phyloP scores from a whole-genome alignment of 2,797 vertebrate genomes.

The Tiaroga cobitis region DNA sequence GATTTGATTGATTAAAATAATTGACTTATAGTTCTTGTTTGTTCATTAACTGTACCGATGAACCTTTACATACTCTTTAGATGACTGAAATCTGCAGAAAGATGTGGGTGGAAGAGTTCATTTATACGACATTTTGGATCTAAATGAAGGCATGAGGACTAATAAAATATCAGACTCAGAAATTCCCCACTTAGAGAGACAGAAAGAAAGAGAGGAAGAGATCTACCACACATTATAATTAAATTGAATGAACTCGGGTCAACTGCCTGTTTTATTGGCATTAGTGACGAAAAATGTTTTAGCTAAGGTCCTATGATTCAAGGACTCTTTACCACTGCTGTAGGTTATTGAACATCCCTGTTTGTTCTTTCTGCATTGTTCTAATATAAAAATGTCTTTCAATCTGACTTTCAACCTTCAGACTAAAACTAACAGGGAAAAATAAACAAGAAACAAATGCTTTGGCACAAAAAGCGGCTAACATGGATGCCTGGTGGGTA shows the following conservation, averaged over 20 bases:
- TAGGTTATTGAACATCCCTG: neutral
- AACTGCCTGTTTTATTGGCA: neutral
- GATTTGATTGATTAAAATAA: neutral
- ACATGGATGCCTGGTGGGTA: slow-evolving; percentile 28
- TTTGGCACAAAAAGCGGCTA: slow-evolving; percentile 47
- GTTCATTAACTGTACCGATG: neutral
- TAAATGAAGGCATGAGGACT: slow-evolving; percentile 37
- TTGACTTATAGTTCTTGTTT: neutral
- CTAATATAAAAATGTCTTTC: neutral
- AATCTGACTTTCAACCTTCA: slow-evolving; percentile 51
- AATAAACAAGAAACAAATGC: slow-evolving; percentile 56
- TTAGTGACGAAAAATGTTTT: neutral
- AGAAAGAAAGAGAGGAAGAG: slow-evolving; percentile 21
- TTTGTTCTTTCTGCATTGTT: neutral
- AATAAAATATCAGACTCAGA: slow-evolving; percentile 22
- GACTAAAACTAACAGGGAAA: slow-evolving; percentile 33
- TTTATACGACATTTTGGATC: slow-evolving; percentile 33
- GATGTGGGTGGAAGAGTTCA: slow-evolving; percentile 50
- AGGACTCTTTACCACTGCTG: neutral
- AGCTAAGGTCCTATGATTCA: neutral
- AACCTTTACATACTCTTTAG: slow-evolving; percentile 14
- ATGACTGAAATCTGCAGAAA: neutral
- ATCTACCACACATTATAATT: neutral
- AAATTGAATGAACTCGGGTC: neutral
- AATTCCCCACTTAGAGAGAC: slow-evolving; percentile 33